phyloP scores from a whole-genome alignment of 1,140 invertebrate genomes.

The Bombus sylvicola region DNA sequence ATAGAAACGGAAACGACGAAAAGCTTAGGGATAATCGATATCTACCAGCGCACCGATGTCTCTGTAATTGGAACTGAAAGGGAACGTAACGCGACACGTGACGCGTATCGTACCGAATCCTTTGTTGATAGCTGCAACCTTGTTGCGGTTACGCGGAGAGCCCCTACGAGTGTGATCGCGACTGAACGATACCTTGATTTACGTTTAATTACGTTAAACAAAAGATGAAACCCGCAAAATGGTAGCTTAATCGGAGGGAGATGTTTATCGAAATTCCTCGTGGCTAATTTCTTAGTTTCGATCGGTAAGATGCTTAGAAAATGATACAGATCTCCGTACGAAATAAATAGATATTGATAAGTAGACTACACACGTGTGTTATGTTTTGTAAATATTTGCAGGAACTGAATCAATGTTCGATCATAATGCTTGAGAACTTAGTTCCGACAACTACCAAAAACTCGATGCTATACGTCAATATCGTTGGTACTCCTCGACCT shows the following conservation, averaged over 20 bases:
- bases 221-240: conserved; percentile 29
- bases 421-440: not conserved
- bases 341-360: no score
- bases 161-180: conserved; percentile 25
- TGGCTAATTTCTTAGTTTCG: no score
- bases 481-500: not conserved
- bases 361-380: no score
- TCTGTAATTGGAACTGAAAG: no score
- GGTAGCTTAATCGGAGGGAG: not conserved
- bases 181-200: conserved; percentile 19
- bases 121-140: conserved; percentile 39
- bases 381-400: conserved; percentile 1
- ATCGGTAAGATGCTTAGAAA: no score
- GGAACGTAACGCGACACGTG: not conserved
- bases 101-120: not conserved
- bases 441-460: not conserved
- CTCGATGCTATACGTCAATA: not conserved
- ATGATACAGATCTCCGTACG: no score
- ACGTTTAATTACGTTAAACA: conserved; percentile 24
- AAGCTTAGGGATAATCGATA: not conserved
- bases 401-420: not conserved
- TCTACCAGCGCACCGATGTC: not conserved
- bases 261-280: not conserved
- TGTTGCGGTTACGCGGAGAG: conserved; percentile 25
- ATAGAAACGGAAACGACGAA: not conserved